phyloP scores from a whole-genome alignment of 2,113 vertebrate genomes.

The Phaethornis superciliosus region DNA sequence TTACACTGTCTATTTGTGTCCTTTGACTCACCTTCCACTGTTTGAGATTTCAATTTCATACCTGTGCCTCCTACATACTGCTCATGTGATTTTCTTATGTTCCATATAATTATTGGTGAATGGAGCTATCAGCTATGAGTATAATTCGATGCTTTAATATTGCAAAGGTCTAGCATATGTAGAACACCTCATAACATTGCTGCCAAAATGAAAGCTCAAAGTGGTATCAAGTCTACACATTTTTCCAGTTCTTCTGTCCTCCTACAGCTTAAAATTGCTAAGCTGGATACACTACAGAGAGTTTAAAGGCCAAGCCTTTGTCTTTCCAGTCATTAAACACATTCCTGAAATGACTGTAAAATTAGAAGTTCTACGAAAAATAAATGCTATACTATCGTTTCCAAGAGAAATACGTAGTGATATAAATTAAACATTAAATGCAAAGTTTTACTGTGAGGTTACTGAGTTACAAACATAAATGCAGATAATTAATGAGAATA shows the following conservation, averaged over 20 bases:
- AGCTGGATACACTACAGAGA: neutral
- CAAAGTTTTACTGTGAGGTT: neutral
- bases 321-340: neutral
- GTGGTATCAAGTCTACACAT: neutral
- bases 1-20: neutral
- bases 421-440: slow-evolving; percentile 22
- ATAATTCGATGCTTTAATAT: neutral
- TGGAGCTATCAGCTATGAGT: rapidly evolving
- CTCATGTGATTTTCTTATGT: neutral
- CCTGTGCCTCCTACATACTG: neutral
- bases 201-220: neutral
- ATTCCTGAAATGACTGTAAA: neutral
- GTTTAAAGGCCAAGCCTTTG: neutral
- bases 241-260: neutral
- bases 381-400: neutral
- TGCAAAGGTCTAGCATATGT: neutral
- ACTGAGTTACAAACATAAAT: slow-evolving; percentile 17
- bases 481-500: neutral
- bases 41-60: neutral
- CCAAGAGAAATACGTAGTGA: neutral
- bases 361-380: neutral
- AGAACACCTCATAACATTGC: neutral
- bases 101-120: neutral
- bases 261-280: neutral
- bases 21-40: neutral